Evolutionary conservation across 1,140 invertebrate genomes (phyloP).

Genomic region (Lepeophtheirus salmonis): DNA sequence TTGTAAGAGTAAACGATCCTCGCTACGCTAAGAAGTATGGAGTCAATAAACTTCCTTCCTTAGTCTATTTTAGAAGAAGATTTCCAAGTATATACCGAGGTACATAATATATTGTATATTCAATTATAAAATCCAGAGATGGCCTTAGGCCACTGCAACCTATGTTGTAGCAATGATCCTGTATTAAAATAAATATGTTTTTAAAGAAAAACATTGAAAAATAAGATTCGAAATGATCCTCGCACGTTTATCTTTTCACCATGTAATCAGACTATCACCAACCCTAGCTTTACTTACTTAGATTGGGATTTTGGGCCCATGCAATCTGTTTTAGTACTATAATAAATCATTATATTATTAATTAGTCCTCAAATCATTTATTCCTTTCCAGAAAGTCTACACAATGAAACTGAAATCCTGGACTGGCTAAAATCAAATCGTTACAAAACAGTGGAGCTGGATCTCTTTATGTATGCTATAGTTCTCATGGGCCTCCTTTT

Average conservation of each 20-base stretch:
- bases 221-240: no score
- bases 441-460: constrained; percentile 74
- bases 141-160: no score
- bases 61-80: constrained; percentile 78
- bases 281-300: no score
- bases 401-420: constrained; percentile 64
- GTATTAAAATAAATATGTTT: no score
- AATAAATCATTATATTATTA: background rate
- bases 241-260: no score
- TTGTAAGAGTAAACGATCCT: constrained; percentile 80
- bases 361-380: background rate
- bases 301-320: no score
- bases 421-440: constrained; percentile 83
- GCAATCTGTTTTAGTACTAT: no score
- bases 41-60: constrained; percentile 70
- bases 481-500: constrained; percentile 65
- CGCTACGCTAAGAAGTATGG: constrained; percentile 83
- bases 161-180: no score
- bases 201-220: no score
- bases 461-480: constrained; percentile 82
- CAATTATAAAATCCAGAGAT: no score
- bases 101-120: no score
- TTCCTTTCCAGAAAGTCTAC: constrained; percentile 45
- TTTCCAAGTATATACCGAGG: constrained; percentile 88
- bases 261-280: no score